Conservation (phyloP, 2,113 vertebrate genomes). For the Rhipidura dahli region DNA sequence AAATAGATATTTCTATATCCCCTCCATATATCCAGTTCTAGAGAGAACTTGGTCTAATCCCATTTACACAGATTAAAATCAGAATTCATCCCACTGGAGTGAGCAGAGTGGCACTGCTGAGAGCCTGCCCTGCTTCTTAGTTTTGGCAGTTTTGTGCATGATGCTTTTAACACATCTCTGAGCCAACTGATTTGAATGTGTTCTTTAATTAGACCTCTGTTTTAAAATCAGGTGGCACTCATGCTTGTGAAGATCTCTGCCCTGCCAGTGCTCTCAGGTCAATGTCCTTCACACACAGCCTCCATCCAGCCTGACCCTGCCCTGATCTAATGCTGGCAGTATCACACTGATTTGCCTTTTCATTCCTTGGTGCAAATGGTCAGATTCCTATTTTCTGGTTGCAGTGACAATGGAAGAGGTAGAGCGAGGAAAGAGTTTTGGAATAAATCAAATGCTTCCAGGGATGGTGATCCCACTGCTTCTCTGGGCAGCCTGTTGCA, state of each 20-base stretch:
- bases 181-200: not conserved
- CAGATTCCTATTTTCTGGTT: not conserved
- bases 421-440: not conserved
- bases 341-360: not conserved
- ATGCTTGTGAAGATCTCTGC: not conserved
- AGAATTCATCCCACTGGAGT: not conserved
- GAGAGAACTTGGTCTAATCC: not conserved
- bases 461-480: not conserved
- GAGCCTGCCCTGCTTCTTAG: not conserved
- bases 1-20: not conserved
- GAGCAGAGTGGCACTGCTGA: not conserved
- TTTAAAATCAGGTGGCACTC: not conserved
- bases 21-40: not conserved
- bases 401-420: not conserved
- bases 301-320: not conserved
- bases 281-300: not conserved
- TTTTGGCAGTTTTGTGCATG: not conserved
- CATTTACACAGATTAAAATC: conserved; percentile 27
- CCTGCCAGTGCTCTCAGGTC: not conserved
- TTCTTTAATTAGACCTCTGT: conserved; percentile 7
- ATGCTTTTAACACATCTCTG: not conserved
- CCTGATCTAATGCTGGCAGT: not conserved
- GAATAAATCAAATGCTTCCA: not conserved
- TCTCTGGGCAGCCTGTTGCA: not conserved
- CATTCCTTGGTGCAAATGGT: not conserved